Percentiles rank a stretch among this genome's conserved stretches.
phyloP scores from a whole-genome alignment of 1,140 invertebrate genomes.

The Eurosta solidaginis region DNA sequence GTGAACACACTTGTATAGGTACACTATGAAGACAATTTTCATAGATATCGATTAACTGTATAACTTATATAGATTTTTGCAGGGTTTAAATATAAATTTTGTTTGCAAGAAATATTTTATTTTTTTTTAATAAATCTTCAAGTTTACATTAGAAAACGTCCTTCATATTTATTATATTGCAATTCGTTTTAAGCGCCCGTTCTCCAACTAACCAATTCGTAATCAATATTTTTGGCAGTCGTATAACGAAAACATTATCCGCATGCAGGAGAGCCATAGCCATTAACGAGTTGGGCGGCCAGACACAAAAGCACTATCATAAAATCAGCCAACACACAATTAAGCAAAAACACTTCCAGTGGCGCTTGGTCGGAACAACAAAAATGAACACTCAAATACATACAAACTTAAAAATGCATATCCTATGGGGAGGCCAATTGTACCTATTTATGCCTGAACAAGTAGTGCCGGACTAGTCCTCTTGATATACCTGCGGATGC shows the following conservation, averaged over 20 bases:
- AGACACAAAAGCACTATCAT: conserved; percentile 10
- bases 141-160: too few relatives aligned
- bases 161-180: neutral
- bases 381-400: neutral
- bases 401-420: neutral
- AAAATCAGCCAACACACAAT: conserved; percentile 14
- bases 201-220: neutral
- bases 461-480: too few relatives aligned
- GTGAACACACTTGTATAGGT: too few relatives aligned
- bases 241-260: neutral
- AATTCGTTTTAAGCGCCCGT: neutral
- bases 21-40: too few relatives aligned
- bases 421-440: too few relatives aligned
- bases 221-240: conserved; percentile 10
- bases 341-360: conserved; percentile 9
- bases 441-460: too few relatives aligned
- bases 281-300: neutral
- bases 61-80: too few relatives aligned
- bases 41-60: too few relatives aligned
- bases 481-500: too few relatives aligned
- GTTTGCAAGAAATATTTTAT: too few relatives aligned
- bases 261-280: neutral
- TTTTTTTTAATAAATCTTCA: too few relatives aligned
- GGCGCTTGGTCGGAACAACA: neutral
- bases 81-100: too few relatives aligned